Base-by-base conservation (phyloP, 2,113 vertebrate species). In the Australoheros scitulus region DNA sequence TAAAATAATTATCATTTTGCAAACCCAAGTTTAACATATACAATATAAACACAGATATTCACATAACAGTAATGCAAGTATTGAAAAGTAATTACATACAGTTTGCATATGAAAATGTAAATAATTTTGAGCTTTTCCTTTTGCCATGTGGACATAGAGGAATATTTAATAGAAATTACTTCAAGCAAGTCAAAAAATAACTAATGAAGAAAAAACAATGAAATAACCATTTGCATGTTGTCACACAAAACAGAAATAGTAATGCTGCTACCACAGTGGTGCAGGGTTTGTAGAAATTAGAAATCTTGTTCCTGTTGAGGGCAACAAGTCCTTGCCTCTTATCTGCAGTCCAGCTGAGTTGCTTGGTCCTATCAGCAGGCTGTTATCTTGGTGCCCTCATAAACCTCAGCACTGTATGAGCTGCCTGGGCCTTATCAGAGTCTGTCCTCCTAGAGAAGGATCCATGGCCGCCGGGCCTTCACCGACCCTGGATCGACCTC, bases 281-380 rank as follows among this genome's bases (percentile, higher is more conserved):
- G 29, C 8, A 68, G 58, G 81, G 60, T 29, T 74, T 24, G 55
- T 82, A 70, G 85, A 84, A 91, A 88, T 84, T 65, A 89, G 61
- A 86, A 82, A 86, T 88, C 60, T 84, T 94, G 92, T 91, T 89
- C 32, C 75, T 86, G 86, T 92, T 26, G 80, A 92, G 89, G 92
- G 91, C 92, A 93, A 93, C 85, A 93, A 94, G 94, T 93, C 92
- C 89, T 94, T 93, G 92, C 88, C 77, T 93, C 91, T 95, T 95
- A 94, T 95, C 93, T 92, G 88, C 72, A 88, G 91, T 87, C 92
- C 89, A 89, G 91, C 91, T 91, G 89, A 92, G 89, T 87, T 88
- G 84, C 76, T 86, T 88, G 85, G 87, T 91, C 85, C 93, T 92
- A 94, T 95, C 90, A 88, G 91, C 90, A 65, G 83, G 84, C 81